Evolutionary conservation across 2,113 vertebrate genomes (phyloP).

Genomic region (Fulica atra): DNA sequence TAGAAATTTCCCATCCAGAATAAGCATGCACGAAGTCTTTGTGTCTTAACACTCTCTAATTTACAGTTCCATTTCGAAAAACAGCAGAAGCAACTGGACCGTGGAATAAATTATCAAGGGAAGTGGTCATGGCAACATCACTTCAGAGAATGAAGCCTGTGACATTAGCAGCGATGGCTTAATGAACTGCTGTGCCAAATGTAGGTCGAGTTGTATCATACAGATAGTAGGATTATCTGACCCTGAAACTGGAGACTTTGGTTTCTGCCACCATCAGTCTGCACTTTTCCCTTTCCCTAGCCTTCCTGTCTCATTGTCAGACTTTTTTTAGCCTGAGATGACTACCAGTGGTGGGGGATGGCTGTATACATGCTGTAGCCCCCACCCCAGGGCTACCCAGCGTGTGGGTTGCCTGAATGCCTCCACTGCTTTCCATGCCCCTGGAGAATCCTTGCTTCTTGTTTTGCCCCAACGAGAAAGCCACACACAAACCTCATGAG

Average conservation of each 20-base stretch:
- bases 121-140: slow-evolving; percentile 66
- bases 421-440: background rate
- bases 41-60: background rate
- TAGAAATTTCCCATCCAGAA: background rate
- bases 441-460: background rate
- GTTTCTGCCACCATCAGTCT: background rate
- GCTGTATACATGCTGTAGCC: background rate
- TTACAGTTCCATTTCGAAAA: slow-evolving; percentile 12
- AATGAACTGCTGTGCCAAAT: slow-evolving; percentile 48
- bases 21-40: background rate
- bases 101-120: slow-evolving; percentile 60
- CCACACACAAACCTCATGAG: background rate
- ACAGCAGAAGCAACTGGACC: slow-evolving; percentile 30
- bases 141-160: slow-evolving; percentile 41
- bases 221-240: background rate
- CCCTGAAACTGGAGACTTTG: background rate
- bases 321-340: background rate
- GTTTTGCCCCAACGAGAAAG: background rate
- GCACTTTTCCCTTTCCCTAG: background rate
- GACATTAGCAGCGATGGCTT: slow-evolving; percentile 37
- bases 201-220: background rate
- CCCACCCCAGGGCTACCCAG: background rate
- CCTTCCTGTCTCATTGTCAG: background rate
- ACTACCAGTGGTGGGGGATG: background rate
- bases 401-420: background rate